A percentile compares a stretch with the other conserved stretches of the same genome.
Evolutionary conservation across 2,113 vertebrate species (phyloP).

Genomic region (Microtus montanus): DNA sequence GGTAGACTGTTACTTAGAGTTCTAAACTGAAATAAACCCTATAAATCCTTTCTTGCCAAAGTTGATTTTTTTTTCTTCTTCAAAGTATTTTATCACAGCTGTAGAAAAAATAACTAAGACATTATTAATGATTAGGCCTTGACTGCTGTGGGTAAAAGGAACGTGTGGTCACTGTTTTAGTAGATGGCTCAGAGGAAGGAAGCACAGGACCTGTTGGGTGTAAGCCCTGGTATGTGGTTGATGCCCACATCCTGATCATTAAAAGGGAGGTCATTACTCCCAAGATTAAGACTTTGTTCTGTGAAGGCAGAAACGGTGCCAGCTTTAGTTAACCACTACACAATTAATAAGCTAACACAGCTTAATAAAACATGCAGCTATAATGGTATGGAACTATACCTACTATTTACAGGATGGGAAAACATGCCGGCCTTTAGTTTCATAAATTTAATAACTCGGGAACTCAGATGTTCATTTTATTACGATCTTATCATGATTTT

Average conservation of each 20-base stretch:
- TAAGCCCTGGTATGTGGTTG: not conserved
- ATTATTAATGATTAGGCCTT: not conserved
- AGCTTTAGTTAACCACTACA: not conserved
- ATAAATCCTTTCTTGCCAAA: not conserved
- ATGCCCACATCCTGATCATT: not conserved
- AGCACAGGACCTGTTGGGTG: not conserved
- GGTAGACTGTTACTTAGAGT: not conserved
- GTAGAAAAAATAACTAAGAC: not conserved
- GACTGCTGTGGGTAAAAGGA: not conserved
- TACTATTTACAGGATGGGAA: not conserved
- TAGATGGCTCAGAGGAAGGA: not conserved
- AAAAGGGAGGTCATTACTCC: not conserved
- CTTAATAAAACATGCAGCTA: not conserved
- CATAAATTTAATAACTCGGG: not conserved
- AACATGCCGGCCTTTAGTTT: not conserved
- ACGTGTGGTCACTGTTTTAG: not conserved
- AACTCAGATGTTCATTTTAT: not conserved
- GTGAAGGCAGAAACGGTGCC: not conserved
- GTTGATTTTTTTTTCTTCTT: not conserved
- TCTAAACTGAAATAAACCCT: not conserved
- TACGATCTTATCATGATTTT: not conserved
- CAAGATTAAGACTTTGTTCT: constrained; percentile 9
- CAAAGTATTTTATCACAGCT: not conserved
- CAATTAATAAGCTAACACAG: not conserved
- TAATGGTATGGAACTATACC: not conserved